Conservation (phyloP, 37 sponge, comb jelly and placozoan species). For the Hexactinellida sp. region DNA sequence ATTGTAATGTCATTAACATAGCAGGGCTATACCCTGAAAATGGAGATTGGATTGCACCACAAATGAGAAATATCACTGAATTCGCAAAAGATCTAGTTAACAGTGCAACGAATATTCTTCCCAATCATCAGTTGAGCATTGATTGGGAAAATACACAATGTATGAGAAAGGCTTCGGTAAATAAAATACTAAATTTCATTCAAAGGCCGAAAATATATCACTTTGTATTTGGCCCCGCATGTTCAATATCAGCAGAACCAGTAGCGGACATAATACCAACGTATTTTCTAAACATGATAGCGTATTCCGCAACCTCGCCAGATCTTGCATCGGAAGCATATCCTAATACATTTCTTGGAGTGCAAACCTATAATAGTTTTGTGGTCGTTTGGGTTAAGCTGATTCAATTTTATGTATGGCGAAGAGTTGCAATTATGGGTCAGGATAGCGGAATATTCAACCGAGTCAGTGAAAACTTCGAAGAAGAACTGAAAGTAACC, state of each 20-base stretch:
- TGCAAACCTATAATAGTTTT: not conserved
- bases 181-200: not conserved
- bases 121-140: not conserved
- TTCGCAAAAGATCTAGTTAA: not conserved
- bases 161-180: not conserved
- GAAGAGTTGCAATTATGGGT: not conserved
- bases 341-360: not conserved
- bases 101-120: not conserved
- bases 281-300: not conserved
- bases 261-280: not conserved
- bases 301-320: not conserved
- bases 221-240: not conserved
- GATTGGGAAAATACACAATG: not conserved
- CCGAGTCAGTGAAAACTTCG: not conserved
- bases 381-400: not conserved
- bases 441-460: not conserved
- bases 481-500: not conserved
- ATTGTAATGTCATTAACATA: not conserved
- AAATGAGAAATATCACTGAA: not conserved
- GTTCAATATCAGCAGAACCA: not conserved
- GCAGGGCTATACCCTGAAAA: not conserved
- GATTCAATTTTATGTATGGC: not conserved
- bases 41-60: conserved; percentile 1
- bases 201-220: not conserved
- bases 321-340: not conserved